Evolutionary conservation across 2,113 vertebrate genomes (phyloP).

Genomic region (Psophia crepitans): DNA sequence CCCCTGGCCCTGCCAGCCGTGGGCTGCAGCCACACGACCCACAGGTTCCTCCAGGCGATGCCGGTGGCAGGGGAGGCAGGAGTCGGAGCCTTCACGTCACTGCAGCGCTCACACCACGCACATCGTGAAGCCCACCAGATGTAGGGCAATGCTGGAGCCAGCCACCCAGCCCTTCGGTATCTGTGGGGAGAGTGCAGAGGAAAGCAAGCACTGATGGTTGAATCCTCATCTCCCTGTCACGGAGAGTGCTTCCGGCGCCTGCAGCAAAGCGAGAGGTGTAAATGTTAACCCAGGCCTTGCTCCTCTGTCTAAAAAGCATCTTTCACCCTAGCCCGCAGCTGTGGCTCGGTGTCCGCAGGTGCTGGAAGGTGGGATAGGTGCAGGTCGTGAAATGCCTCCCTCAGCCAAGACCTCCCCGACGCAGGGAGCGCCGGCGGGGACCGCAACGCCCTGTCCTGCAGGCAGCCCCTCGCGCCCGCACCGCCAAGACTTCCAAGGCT

Average conservation of each 20-base stretch:
- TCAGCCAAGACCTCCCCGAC: accelerated
- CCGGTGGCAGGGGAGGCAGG: background rate
- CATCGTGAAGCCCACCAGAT: too few relatives aligned
- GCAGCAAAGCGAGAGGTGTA: background rate
- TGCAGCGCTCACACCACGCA: background rate
- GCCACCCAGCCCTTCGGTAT: accelerated
- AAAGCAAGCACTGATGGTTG: background rate
- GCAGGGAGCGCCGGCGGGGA: background rate
- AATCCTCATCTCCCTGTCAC: background rate
- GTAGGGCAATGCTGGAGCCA: background rate
- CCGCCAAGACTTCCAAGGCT: too few relatives aligned
- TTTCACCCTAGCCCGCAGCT: too few relatives aligned
- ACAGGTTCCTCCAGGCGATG: background rate
- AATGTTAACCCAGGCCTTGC: background rate
- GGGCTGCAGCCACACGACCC: background rate
- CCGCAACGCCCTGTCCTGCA: background rate
- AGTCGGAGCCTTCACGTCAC: accelerated
- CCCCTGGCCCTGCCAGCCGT: background rate
- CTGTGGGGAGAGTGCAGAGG: background rate
- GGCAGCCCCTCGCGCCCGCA: background rate
- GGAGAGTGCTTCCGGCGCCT: background rate
- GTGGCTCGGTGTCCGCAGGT: too few relatives aligned
- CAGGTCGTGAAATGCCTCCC: background rate
- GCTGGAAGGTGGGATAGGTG: background rate
- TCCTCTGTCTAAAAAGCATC: background rate